Evolutionary conservation across 2,113 vertebrate genomes (phyloP).

Genomic region (Protobothrops flavoviridis): DNA sequence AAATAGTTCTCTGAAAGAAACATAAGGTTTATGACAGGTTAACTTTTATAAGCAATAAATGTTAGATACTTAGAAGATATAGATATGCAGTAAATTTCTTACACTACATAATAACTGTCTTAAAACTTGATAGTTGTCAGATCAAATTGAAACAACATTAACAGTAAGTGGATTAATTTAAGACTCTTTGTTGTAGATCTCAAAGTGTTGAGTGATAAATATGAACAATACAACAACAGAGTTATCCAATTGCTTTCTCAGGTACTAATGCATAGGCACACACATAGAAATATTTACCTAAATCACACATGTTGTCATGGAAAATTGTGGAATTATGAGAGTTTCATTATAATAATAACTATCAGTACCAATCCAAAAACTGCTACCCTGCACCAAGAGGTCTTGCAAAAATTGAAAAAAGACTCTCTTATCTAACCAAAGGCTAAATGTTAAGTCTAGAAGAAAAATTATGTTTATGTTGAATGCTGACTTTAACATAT

Average conservation of each 20-base stretch:
- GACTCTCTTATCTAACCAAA: background rate
- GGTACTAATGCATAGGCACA: background rate
- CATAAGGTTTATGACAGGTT: background rate
- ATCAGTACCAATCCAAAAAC: background rate
- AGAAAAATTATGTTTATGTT: slow-evolving; percentile 31
- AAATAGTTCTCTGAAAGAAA: background rate
- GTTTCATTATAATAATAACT: background rate
- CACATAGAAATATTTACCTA: background rate
- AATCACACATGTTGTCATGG: background rate
- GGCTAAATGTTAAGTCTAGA: background rate
- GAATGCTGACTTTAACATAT: slow-evolving; percentile 25
- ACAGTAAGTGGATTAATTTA: background rate
- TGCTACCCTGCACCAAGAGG: background rate
- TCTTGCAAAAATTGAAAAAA: background rate
- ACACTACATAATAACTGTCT: background rate
- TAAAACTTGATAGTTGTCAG: background rate
- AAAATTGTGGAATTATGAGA: background rate
- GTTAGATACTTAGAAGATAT: background rate
- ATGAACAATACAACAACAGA: background rate
- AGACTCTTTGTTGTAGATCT: background rate
- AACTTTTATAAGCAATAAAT: background rate
- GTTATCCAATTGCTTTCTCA: background rate
- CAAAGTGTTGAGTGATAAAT: background rate
- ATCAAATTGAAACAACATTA: background rate
- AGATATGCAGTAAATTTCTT: background rate